Evolutionary conservation across 2,888 invertebrate genomes (phyloP).

Genomic region (Laspeyria flexula): DNA sequence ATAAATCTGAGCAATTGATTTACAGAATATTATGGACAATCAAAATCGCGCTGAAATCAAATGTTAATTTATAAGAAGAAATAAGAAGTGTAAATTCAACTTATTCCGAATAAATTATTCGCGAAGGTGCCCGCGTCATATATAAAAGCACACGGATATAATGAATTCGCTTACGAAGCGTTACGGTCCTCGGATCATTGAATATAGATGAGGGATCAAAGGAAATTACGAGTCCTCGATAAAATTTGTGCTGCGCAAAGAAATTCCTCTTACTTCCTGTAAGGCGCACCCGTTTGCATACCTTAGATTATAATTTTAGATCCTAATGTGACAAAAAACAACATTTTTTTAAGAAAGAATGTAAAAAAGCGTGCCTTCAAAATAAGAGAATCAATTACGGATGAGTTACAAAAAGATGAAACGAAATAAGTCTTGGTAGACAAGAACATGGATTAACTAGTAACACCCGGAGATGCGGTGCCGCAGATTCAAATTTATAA

Average conservation of each 20-base stretch:
- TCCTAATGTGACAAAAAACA: slow-evolving; percentile 18
- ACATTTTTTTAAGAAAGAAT: slow-evolving; percentile 2
- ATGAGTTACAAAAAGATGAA: slow-evolving; percentile 53
- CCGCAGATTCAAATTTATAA: slow-evolving; percentile 80
- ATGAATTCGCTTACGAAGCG: slow-evolving; percentile 82
- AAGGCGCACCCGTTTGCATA: slow-evolving; percentile 68
- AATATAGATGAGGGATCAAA: slow-evolving; percentile 85
- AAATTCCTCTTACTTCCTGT: slow-evolving; percentile 64
- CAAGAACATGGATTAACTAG: slow-evolving; percentile 71
- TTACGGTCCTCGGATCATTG: slow-evolving; percentile 80
- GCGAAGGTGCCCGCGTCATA: slow-evolving; percentile 46
- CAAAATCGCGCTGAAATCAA: too few species aligned
- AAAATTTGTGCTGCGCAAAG: slow-evolving; percentile 78
- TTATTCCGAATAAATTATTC: slow-evolving; percentile 41
- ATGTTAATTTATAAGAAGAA: neutral
- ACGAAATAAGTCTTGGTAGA: slow-evolving; percentile 57
- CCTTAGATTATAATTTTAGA: slow-evolving; percentile 48
- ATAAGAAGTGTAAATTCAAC: slow-evolving; percentile 23
- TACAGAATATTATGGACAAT: too few species aligned
- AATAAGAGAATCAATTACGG: slow-evolving; percentile 47
- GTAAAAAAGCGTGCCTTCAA: slow-evolving; percentile 20
- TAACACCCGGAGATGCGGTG: slow-evolving; percentile 64
- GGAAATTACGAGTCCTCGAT: slow-evolving; percentile 79
- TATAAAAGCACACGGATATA: slow-evolving; percentile 72
- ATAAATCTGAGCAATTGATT: too few species aligned